Evolutionary conservation across 2,113 vertebrate genomes (phyloP).

Genomic region (Numenius arquata): DNA sequence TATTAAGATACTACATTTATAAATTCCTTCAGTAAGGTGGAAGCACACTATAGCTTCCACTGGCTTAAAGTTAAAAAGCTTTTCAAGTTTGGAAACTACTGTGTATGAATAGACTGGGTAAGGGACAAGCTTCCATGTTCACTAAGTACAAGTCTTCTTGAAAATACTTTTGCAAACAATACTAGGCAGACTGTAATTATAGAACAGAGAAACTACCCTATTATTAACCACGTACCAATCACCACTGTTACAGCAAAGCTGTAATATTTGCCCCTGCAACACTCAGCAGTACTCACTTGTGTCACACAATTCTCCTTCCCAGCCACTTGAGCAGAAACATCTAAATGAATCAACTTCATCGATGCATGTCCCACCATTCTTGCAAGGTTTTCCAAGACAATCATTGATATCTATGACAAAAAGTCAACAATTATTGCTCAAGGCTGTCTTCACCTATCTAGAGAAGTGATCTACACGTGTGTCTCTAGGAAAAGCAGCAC

Average conservation of each 20-base stretch:
- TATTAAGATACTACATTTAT: neutral
- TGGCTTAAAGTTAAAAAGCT: neutral
- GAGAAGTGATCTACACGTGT: neutral
- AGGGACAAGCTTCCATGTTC: neutral
- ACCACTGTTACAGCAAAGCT: neutral
- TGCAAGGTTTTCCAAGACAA: slow-evolving; percentile 85
- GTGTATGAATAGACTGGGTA: neutral
- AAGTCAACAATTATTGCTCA: neutral
- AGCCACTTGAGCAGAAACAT: slow-evolving; percentile 91
- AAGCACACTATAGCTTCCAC: neutral
- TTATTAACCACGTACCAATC: neutral
- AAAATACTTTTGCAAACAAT: neutral
- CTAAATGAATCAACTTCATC: slow-evolving; percentile 89
- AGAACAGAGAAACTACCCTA: neutral
- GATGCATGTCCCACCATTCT: slow-evolving; percentile 91
- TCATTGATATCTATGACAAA: slow-evolving; percentile 88
- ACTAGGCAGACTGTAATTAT: neutral
- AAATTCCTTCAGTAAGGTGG: neutral
- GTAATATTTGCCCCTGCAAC: neutral
- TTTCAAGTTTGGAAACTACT: neutral
- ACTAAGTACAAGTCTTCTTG: neutral
- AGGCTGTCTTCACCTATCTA: neutral
- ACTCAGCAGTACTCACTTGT: slow-evolving; percentile 78
- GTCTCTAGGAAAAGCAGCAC: neutral
- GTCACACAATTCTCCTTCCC: slow-evolving; percentile 90